Percentiles rank a stretch among this genome's conserved stretches.
Evolutionary conservation across 2,113 vertebrate species (phyloP).

Genomic region (Abramis brama): DNA sequence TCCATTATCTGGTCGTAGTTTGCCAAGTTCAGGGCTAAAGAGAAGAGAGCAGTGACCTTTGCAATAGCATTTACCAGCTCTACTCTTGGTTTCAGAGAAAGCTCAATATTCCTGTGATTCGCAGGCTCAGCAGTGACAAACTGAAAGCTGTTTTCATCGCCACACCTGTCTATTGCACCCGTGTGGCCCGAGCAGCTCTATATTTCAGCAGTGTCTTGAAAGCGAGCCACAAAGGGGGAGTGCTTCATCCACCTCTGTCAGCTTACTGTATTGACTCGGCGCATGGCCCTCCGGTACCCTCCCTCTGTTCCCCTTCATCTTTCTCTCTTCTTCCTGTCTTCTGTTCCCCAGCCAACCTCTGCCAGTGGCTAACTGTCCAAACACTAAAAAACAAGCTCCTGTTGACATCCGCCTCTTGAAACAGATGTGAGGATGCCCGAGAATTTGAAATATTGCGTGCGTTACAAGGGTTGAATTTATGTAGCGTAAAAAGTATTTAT

Average conservation of each 20-base stretch:
- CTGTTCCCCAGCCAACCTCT: constrained; percentile 57
- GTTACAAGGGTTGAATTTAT: not conserved
- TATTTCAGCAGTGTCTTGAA: constrained; percentile 67
- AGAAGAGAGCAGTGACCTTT: constrained; percentile 22
- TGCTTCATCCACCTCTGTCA: constrained; percentile 71
- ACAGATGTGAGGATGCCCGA: constrained; percentile 45
- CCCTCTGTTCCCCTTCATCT: constrained; percentile 45
- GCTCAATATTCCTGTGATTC: constrained; percentile 44
- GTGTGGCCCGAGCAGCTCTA: constrained; percentile 41
- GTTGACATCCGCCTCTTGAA: constrained; percentile 27
- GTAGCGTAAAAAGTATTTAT: no score
- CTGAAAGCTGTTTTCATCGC: constrained; percentile 48
- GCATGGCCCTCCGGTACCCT: constrained; percentile 44
- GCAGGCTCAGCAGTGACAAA: constrained; percentile 40
- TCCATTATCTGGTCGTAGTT: constrained; percentile 12
- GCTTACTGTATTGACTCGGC: constrained; percentile 61
- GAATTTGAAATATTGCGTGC: not conserved
- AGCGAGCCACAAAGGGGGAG: constrained; percentile 65
- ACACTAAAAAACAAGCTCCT: constrained; percentile 34
- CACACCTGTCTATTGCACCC: constrained; percentile 25
- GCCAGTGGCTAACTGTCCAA: constrained; percentile 40
- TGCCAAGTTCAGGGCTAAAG: not conserved
- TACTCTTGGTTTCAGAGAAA: constrained; percentile 2
- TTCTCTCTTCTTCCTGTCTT: constrained; percentile 55
- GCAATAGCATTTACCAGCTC: constrained; percentile 1